phyloP scores from a whole-genome alignment of 2,888 invertebrate genomes.

The Rhagium mordax region DNA sequence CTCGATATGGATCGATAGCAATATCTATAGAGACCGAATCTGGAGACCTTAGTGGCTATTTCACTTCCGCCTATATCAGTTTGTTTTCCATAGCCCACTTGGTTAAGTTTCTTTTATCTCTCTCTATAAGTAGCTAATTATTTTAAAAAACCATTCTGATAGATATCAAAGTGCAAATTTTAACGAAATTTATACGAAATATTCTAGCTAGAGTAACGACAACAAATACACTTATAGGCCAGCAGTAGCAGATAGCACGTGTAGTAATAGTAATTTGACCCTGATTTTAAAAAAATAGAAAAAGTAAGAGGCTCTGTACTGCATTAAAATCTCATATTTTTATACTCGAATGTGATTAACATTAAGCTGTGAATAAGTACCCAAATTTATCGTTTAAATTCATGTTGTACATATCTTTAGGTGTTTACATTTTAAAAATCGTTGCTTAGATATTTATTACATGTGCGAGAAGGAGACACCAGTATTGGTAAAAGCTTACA shows the following conservation, averaged over 20 bases:
- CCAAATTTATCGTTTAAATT: slow-evolving; percentile 3
- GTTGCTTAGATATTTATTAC: not conserved
- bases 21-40: too few relatives aligned
- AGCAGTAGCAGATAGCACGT: not conserved
- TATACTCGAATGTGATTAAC: slow-evolving; percentile 29
- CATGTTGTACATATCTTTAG: slow-evolving; percentile 17
- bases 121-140: too few relatives aligned
- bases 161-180: not conserved
- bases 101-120: not conserved
- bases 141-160: not conserved
- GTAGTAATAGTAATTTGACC: not conserved
- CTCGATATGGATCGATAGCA: too few relatives aligned
- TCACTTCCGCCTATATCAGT: too few relatives aligned
- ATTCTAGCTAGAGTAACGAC: not conserved
- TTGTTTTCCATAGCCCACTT: not conserved
- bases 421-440: not conserved
- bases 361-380: slow-evolving; percentile 28
- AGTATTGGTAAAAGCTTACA: too few relatives aligned
- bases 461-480: too few relatives aligned
- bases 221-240: not conserved
- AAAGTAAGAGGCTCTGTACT: not conserved
- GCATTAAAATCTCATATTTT: slow-evolving; percentile 20
- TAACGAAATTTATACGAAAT: not conserved
- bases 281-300: not conserved
- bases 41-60: too few relatives aligned